Percentiles rank a stretch among this genome's conserved stretches.
These are phyloP conservation scores for Elephantulus edwardii DNA, from an alignment of 2,113 vertebrate species.

Conservation along the genomic window DNA sequence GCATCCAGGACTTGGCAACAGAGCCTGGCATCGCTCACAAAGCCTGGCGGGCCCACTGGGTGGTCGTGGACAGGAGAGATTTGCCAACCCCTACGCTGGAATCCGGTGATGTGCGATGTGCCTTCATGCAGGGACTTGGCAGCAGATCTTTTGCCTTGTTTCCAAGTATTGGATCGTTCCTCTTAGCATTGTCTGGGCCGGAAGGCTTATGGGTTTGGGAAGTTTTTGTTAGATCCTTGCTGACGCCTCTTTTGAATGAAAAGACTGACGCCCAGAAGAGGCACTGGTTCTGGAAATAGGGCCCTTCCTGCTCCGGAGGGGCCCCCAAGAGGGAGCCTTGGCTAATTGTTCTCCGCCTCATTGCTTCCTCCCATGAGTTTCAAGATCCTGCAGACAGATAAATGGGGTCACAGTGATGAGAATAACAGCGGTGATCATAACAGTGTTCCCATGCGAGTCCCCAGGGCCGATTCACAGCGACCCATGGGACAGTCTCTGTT, in stretches of 20 bases:
- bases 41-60: neutral
- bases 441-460: neutral
- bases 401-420: too few relatives aligned
- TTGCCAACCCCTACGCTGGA: too few relatives aligned
- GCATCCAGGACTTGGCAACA: neutral
- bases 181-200: neutral
- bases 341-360: neutral
- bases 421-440: neutral
- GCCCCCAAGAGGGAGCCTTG: neutral
- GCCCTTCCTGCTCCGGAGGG: neutral
- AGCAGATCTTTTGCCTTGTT: neutral
- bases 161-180: neutral
- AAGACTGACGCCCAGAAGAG: neutral
- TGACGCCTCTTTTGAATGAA: constrained; percentile 24
- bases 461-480: neutral
- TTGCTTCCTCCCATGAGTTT: constrained; percentile 52
- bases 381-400: neutral
- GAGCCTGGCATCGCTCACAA: neutral
- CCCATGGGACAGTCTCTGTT: neutral
- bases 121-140: neutral
- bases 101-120: neutral
- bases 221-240: constrained; percentile 41
- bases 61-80: neutral
- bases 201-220: constrained; percentile 49
- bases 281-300: constrained; percentile 26